These are phyloP conservation scores for Cyprinus carpio DNA, from an alignment of 2,113 vertebrate genomes.

Conservation along the genomic window DNA sequence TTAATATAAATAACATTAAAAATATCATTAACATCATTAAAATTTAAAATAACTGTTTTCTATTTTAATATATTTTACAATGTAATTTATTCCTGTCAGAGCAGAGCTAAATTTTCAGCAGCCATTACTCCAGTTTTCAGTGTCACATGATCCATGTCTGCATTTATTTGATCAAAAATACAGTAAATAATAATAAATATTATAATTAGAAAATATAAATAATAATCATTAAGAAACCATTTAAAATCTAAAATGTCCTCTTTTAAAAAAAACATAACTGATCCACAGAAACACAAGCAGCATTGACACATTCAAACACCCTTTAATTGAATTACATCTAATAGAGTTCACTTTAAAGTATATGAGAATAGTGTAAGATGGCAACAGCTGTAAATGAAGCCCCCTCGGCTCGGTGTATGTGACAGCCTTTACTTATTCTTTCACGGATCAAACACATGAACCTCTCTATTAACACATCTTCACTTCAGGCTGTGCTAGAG, in stretches of 20 bases:
- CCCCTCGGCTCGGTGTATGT: slow-evolving; percentile 64
- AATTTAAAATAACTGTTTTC: no score
- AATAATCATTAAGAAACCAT: neutral
- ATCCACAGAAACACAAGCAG: neutral
- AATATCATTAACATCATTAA: no score
- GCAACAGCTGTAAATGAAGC: slow-evolving; percentile 75
- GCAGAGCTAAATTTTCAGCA: no score
- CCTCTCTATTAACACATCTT: slow-evolving; percentile 53
- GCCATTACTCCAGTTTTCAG: no score
- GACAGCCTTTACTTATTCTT: slow-evolving; percentile 72
- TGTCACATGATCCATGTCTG: no score
- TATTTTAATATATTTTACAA: no score
- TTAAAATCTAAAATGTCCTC: neutral
- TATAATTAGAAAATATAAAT: neutral
- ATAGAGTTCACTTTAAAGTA: slow-evolving; percentile 71
- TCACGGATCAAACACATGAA: slow-evolving; percentile 63
- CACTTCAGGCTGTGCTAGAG: slow-evolving; percentile 56
- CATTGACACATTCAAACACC: neutral
- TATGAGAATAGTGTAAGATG: slow-evolving; percentile 69
- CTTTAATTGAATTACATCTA: slow-evolving; percentile 63
- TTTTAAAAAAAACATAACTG: neutral
- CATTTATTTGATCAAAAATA: neutral
- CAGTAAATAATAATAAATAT: neutral
- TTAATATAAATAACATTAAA: no score
- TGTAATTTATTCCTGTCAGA: no score